Conservation (phyloP, 2,888 invertebrate species). For the Hypselothyrea guttata region DNA sequence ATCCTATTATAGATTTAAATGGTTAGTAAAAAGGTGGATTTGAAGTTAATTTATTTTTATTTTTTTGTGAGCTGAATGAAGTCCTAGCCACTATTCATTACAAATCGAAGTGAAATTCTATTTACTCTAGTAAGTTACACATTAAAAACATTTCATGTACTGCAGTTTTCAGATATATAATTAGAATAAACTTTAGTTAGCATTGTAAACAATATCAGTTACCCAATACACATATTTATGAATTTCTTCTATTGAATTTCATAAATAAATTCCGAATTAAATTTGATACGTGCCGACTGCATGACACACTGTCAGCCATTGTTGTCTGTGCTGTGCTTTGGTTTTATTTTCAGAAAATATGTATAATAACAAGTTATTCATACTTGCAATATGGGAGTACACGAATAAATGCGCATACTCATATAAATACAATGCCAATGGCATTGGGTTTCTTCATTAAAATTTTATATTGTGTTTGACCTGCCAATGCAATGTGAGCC, state of each 20-base stretch:
- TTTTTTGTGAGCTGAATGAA: too few species aligned
- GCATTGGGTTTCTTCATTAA: constrained; percentile 44
- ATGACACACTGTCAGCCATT: constrained; percentile 27
- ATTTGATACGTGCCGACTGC: constrained; percentile 10
- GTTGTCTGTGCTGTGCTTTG: constrained; percentile 27
- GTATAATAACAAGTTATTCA: background rate
- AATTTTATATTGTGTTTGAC: constrained; percentile 48
- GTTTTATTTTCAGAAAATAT: constrained; percentile 19
- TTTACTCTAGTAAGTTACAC: too few species aligned
- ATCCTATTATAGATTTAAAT: too few species aligned
- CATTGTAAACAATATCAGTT: background rate
- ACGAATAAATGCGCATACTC: constrained; percentile 30
- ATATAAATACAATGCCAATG: constrained; percentile 24
- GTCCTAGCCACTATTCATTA: too few species aligned
- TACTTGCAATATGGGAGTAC: constrained; percentile 3
- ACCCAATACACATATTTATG: background rate
- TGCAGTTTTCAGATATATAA: too few species aligned
- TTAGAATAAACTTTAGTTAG: too few species aligned
- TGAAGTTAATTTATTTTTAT: too few species aligned
- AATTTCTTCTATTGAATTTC: constrained; percentile 4
- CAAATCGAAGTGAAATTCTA: too few species aligned
- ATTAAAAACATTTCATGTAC: too few species aligned
- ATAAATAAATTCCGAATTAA: background rate
- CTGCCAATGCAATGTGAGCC: constrained; percentile 41
- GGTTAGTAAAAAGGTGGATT: too few species aligned